Percentiles rank a stretch among this genome's conserved stretches.
These are phyloP conservation scores for Dioctria linearis DNA, from an alignment of 2,888 invertebrate genomes.

Conservation along the genomic window DNA sequence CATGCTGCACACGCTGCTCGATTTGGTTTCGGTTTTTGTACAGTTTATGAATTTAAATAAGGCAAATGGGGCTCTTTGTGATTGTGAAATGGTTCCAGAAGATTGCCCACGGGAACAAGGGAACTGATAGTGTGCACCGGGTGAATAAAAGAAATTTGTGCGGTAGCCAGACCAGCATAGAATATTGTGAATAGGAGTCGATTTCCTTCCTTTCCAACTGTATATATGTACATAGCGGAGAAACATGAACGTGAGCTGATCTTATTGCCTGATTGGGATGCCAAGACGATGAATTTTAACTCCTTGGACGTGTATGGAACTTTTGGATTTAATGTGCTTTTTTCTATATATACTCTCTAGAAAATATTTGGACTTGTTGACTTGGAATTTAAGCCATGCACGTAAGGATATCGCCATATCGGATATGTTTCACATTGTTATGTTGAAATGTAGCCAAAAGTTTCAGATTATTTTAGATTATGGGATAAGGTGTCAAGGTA, in stretches of 20 bases:
- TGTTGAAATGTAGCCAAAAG: no score
- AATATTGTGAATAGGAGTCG: conserved; percentile 5
- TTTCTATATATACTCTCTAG: not conserved
- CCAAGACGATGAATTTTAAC: conserved; percentile 48
- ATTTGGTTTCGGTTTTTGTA: conserved; percentile 45
- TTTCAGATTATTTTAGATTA: no score
- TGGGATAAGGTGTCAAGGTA: no score
- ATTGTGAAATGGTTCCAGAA: conserved; percentile 21
- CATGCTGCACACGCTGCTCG: conserved; percentile 43
- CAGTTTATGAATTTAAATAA: conserved; percentile 52
- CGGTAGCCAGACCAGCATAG: not conserved
- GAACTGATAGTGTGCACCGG: conserved; percentile 16
- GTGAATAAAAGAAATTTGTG: conserved; percentile 26
- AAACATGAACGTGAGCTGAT: conserved; percentile 48
- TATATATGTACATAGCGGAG: not conserved
- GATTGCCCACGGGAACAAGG: conserved; percentile 45
- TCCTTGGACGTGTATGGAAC: conserved; percentile 35
- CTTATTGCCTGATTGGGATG: conserved; percentile 49
- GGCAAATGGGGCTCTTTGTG: conserved; percentile 11
- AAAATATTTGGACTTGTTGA: conserved; percentile 30
- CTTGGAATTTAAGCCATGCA: conserved; percentile 30
- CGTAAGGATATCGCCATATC: conserved; percentile 38
- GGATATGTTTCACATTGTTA: no score
- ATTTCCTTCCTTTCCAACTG: conserved; percentile 15
- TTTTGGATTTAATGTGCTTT: conserved; percentile 27